phyloP scores from a whole-genome alignment of 2,797 vertebrate species.

The Triplophysa bombifrons region DNA sequence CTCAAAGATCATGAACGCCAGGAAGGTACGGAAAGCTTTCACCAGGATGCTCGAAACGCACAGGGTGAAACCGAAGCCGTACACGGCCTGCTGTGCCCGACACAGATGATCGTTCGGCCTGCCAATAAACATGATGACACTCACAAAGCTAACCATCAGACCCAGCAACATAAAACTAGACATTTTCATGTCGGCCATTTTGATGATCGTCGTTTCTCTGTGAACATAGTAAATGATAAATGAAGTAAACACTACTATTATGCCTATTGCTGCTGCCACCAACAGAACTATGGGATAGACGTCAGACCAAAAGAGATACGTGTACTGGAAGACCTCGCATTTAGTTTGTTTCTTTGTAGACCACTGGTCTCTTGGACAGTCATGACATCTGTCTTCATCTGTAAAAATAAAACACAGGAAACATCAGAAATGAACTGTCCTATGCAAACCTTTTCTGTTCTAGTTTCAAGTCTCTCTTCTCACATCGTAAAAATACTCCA shows the following conservation, averaged over 20 bases:
- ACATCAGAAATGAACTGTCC: neutral
- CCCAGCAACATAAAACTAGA: conserved; percentile 69
- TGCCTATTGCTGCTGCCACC: conserved; percentile 59
- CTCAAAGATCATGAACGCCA: conserved; percentile 65
- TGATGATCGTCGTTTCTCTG: conserved; percentile 61
- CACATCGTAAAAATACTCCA: neutral
- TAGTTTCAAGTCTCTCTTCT: neutral
- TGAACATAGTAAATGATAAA: conserved; percentile 62
- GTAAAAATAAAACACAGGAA: neutral
- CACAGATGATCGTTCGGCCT: conserved; percentile 62
- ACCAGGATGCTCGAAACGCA: conserved; percentile 72
- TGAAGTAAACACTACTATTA: conserved; percentile 60
- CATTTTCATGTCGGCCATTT: conserved; percentile 61
- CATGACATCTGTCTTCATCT: conserved; percentile 62
- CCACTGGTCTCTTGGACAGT: conserved; percentile 58
- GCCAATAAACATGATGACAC: conserved; percentile 69
- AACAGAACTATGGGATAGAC: conserved; percentile 65
- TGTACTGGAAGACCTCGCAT: conserved; percentile 49
- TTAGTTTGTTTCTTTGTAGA: conserved; percentile 48
- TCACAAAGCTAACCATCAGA: conserved; percentile 65
- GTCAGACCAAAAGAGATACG: conserved; percentile 63
- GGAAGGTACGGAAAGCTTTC: conserved; percentile 67
- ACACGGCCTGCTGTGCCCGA: conserved; percentile 67
- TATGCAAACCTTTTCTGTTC: neutral
- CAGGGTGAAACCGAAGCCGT: conserved; percentile 72